phyloP scores from a whole-genome alignment of 2,797 vertebrate species.

The Arremon brunneinucha region DNA sequence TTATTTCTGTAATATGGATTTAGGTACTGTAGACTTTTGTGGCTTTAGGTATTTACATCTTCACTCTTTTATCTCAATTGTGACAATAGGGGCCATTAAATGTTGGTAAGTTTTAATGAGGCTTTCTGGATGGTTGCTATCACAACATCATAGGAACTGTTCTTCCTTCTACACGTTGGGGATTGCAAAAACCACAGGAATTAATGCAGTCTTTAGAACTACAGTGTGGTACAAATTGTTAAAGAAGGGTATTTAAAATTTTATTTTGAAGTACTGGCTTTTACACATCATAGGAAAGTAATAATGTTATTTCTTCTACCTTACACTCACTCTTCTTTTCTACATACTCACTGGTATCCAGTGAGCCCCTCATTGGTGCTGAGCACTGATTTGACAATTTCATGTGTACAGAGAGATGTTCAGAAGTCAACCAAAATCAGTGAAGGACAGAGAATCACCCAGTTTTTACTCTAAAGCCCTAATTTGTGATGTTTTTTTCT shows the following conservation, averaged over 20 bases:
- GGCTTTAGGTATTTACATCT: not conserved
- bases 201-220: not conserved
- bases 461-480: not conserved
- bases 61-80: not conserved
- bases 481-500: not conserved
- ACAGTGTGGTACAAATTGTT: not conserved
- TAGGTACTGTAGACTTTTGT: not conserved
- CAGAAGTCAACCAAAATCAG: not conserved
- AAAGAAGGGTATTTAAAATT: not conserved
- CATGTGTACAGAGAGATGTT: not conserved
- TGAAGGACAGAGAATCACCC: not conserved
- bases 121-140: constrained; percentile 7
- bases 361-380: not conserved
- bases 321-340: not conserved
- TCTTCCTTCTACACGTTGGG: constrained; percentile 10
- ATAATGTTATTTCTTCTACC: not conserved
- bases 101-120: not conserved
- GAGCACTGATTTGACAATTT: not conserved
- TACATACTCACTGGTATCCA: not conserved
- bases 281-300: not conserved
- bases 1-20: not conserved
- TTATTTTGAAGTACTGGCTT: not conserved
- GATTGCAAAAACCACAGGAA: not conserved
- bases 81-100: not conserved
- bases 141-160: not conserved